Conservation (phyloP, 1,140 invertebrate genomes). For the Drosophila azteca region DNA sequence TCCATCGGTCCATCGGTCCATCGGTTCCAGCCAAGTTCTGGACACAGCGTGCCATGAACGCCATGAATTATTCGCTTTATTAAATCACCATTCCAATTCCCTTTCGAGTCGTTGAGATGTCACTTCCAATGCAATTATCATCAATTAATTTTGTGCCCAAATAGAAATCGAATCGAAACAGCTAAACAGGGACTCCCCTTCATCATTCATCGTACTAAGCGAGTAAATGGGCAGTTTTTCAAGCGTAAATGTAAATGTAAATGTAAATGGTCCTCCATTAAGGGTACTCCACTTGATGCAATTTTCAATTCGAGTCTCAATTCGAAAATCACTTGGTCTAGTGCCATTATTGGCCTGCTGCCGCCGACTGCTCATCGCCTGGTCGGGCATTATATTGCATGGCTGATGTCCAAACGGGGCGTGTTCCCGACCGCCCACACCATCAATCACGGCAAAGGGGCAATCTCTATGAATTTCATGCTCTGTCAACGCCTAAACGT, state of each 20-base stretch:
- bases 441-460: constrained; percentile 35
- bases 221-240: background rate
- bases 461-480: constrained; percentile 49
- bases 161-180: background rate
- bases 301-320: constrained; percentile 10
- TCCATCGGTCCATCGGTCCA: too few relatives aligned
- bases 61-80: constrained; percentile 72
- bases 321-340: constrained; percentile 17
- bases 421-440: background rate
- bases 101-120: constrained; percentile 30
- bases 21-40: background rate
- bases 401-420: constrained; percentile 14
- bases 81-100: constrained; percentile 59
- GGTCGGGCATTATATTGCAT: constrained; percentile 42
- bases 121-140: constrained; percentile 53
- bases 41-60: constrained; percentile 51
- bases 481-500: constrained; percentile 46
- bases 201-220: background rate
- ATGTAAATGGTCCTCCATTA: constrained; percentile 13
- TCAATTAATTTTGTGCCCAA: background rate
- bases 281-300: constrained; percentile 17
- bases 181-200: background rate
- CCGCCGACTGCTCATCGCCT: constrained; percentile 17
- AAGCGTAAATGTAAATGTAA: constrained; percentile 24
- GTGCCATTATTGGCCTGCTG: constrained; percentile 26